These are phyloP conservation scores for Drosophila tropicalis DNA, from an alignment of 1,140 invertebrate species.

Conservation along the genomic window DNA sequence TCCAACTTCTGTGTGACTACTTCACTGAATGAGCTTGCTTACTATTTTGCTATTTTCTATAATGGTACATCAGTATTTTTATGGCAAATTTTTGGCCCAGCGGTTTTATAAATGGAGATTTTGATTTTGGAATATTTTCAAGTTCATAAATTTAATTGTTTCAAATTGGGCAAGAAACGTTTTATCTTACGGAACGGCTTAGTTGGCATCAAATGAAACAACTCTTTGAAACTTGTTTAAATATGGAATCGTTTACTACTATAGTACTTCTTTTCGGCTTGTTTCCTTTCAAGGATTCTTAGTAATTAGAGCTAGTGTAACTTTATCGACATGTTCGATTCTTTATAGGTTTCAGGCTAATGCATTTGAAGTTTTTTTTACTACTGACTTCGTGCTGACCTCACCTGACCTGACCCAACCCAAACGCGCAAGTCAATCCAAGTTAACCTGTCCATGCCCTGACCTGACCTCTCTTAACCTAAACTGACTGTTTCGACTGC, in stretches of 20 bases:
- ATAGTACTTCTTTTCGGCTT: too few species aligned
- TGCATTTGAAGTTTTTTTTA: background rate
- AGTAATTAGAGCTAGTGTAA: too few species aligned
- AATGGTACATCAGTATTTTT: slow-evolving; percentile 46
- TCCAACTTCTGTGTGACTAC: slow-evolving; percentile 22
- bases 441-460: background rate
- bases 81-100: slow-evolving; percentile 36
- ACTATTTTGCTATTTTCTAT: slow-evolving; percentile 32
- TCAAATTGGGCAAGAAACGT: background rate
- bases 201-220: too few species aligned
- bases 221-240: background rate
- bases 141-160: slow-evolving; percentile 12
- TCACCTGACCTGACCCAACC: slow-evolving; percentile 6
- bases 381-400: slow-evolving; percentile 30
- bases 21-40: slow-evolving; percentile 30
- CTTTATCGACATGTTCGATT: background rate
- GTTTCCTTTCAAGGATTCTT: too few species aligned
- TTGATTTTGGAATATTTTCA: slow-evolving; percentile 26
- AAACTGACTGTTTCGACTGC: slow-evolving; percentile 15
- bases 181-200: too few species aligned
- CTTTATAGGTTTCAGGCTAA: slow-evolving; percentile 1
- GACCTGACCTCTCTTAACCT: slow-evolving; percentile 2
- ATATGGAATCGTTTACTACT: too few species aligned
- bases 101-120: slow-evolving; percentile 33
- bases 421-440: slow-evolving; percentile 19